Evolutionary conservation across 2,797 vertebrate genomes (phyloP), one percentile per base, ranked within the genome.

Genomic region (Cercopithecus hamlyni): DNA sequence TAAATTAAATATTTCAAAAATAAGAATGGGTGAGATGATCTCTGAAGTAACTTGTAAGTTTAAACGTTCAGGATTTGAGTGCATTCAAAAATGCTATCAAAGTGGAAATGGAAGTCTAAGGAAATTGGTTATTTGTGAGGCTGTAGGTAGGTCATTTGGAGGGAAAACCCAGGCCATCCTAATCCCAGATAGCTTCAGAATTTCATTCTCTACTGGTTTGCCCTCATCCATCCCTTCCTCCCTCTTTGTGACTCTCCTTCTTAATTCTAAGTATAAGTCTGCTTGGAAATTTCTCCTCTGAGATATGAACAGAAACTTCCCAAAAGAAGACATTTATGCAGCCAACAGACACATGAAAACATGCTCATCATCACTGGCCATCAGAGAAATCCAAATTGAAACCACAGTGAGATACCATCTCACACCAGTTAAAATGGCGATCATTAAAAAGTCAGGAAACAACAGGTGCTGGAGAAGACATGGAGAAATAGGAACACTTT

Each of bases 211-310:
- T 48, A n/a, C 19, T 26, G 64, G 20, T 57, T 19, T 24, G 7
- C 6, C 13, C 43, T 72, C 43, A 13, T 26, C 3, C 52, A 20
- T 30, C 4, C n/a, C 15, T n/a, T 17, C 27, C 17, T 73, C 5
- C n/a, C 22, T n/a, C 57, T 36, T 24, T 19, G 14, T 3, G 10
- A 19, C 7, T 3, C 6, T 20, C 43, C 6, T 1, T 33, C 58
- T 90, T 20, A 20, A 7, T 45, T 86, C 70, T 72, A 93, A 87
- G 72, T n/a, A 73, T 57, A 93, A 76, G 45, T n/a, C 75, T 30
- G 11, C 75, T 94, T 73, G 80, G 61, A 92, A 90, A 88, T 67
- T 45, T 93, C 70, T 94, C 58, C 26, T 87, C 81, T 33, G 50
- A 50, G 14, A 50, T 50, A 15, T 50, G 14, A 50, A 50, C 14